phyloP scores from a whole-genome alignment of 2,888 invertebrate genomes.

The Papilio protenor region DNA sequence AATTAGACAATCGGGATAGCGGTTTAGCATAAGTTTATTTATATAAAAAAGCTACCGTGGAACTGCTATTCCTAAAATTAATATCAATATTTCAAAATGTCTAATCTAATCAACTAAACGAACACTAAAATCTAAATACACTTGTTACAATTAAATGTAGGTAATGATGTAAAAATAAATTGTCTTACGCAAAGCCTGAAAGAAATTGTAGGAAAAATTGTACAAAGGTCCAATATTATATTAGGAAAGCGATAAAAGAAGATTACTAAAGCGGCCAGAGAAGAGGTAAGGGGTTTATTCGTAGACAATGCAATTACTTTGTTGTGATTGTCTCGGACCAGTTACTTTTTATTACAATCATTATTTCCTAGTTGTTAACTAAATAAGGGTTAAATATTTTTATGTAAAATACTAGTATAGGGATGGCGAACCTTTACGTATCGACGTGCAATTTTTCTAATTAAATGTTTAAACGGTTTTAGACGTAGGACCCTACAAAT shows the following conservation, averaged over 20 bases:
- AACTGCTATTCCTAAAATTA: no score
- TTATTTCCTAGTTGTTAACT: neutral
- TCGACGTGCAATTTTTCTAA: no score
- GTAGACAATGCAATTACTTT: constrained; percentile 26
- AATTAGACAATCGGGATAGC: no score
- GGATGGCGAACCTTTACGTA: no score
- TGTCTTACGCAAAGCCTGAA: neutral
- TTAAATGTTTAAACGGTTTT: no score
- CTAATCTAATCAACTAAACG: no score
- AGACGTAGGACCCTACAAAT: no score
- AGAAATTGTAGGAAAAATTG: constrained; percentile 13
- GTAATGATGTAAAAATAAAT: constrained; percentile 2
- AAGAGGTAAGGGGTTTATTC: constrained; percentile 4
- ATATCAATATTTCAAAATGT: no score
- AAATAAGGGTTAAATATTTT: neutral
- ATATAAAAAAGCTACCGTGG: no score
- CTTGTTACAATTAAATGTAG: neutral
- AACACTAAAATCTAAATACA: no score
- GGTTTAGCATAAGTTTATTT: no score
- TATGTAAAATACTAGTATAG: neutral
- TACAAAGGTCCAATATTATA: constrained; percentile 15
- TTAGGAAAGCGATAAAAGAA: constrained; percentile 20
- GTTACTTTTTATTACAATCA: constrained; percentile 21
- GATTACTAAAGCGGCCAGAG: constrained; percentile 22
- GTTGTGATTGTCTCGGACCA: constrained; percentile 11